Base-by-base conservation (phyloP, 64 coral and sea anemone species). In the Stylophora pistillata region DNA sequence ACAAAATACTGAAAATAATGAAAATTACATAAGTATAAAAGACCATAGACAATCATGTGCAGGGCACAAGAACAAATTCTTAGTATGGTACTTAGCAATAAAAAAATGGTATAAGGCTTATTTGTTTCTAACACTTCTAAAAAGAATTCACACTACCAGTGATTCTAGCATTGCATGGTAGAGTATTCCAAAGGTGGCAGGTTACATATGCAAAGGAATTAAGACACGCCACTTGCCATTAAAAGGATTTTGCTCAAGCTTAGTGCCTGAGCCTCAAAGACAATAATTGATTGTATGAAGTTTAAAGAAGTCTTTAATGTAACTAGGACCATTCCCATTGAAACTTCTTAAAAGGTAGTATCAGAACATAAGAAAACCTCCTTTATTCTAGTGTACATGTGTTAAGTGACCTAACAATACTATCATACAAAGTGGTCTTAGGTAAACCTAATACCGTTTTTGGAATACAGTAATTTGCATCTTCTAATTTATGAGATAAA, bases 301-400 rank as follows among this genome's bases (percentile, higher is more conserved):
- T 13, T 72, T 9, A 28, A 72, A 26, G 26, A 72, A 72, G 27
- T 72, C 37, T 41, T 72, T 30, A 72, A 72, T 72, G 70, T 72
- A 72, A 30, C 70, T 72, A 72, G 70, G 70, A 72, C 70, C 70
- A 72, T 72, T 72, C 70, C 70, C 26, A 72, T 27, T 72, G 70
- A n/a, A 72, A 25, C 12, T 23, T 26, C 4, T 72, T 72, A 72
- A 41, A 41, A 41, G 6, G 37, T 41, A 41, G 37, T 2, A 41
- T 41, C 37, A 41, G 6, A 41, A 41, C 37, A 41, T 41, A 3
- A 41, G 6, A 41, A 41, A 41, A 41, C 37, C 37, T 41, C 37
- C 37, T 41, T 41, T 41, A 6, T 41, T 41, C 37, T 41, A 3
- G 37, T 41, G 37, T 65, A 25, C 62, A 13, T 5, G 13, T 65